Evolutionary conservation across 2,888 invertebrate genomes (phyloP), one percentile per base, ranked within the genome.

Genomic region (Cryptocheilus praepositus): DNA sequence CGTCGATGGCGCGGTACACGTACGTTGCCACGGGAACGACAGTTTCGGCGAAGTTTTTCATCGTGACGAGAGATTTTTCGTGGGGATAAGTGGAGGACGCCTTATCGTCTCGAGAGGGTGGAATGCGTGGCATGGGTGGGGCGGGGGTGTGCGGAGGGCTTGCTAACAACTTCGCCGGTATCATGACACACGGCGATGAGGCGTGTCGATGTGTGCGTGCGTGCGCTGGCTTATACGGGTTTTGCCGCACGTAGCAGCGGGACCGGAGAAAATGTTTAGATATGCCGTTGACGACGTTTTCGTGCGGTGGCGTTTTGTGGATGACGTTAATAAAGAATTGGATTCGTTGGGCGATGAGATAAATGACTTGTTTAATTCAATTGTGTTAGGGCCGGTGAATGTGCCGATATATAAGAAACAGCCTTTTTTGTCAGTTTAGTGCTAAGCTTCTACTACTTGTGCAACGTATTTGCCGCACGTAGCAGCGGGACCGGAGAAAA

Each of bases 21-120:
- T 78, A 76, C 76, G 68, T 71, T 65, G 71, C 76, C 66, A 69
- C 65, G 73, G 67, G 62, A 77, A 79, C 74, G 78, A 77, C 71
- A 80, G 74, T 79, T 80, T 65, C 59, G 64, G 46, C 63, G 18
- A 68, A 80, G 62, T 80, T 78, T 77, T 73, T 66, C 66, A 56
- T 21, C 71, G 60, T 54, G 67, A 56, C 55, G 67, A 70, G 60
- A 76, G 79, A 78, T 78, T 74, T 73, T 79, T 79, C 76, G 49
- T 36, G 56, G 21, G 74, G 76, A 76, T 79, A 74, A 73, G 73
- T 60, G 71, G 67, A 67, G 57, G 53, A 64, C 64, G 68, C 70
- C 74, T 67, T 70, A 78, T 77, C 77, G 70, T 19, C 56, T 44
- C 19, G 43, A 57, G 44, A 43, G 18, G 19, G 19, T 44, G 21